These are phyloP conservation scores for Coelinius sp. DNA, from an alignment of 2,888 invertebrate genomes.

Conservation along the genomic window DNA sequence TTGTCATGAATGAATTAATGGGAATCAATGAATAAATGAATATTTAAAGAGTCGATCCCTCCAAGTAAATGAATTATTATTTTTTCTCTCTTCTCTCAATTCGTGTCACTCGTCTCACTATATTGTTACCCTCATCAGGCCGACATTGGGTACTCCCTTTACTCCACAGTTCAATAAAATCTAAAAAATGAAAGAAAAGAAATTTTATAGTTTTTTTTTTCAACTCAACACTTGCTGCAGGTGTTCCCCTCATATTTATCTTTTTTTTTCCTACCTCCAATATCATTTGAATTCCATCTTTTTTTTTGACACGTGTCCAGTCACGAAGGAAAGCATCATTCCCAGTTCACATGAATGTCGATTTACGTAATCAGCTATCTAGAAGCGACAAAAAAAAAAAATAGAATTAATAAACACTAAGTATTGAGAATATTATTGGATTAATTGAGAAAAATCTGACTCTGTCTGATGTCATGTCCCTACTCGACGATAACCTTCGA, in stretches of 20 bases:
- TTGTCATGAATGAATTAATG: slow-evolving; percentile 35
- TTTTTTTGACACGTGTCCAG: neutral
- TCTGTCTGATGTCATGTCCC: too few species aligned
- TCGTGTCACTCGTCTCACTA: slow-evolving; percentile 34
- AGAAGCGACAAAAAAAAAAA: too few species aligned
- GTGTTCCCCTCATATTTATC: slow-evolving; percentile 32
- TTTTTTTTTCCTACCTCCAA: slow-evolving; percentile 17
- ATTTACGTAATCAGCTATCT: slow-evolving; percentile 7
- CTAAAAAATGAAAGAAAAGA: neutral
- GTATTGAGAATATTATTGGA: too few species aligned
- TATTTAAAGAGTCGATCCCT: slow-evolving; percentile 33
- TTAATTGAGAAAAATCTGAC: too few species aligned
- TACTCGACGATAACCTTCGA: neutral
- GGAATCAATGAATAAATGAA: slow-evolving; percentile 50
- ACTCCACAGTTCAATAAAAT: neutral
- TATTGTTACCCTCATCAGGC: slow-evolving; percentile 59
- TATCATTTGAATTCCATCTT: slow-evolving; percentile 21
- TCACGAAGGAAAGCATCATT: slow-evolving; percentile 25
- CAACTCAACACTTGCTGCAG: slow-evolving; percentile 37
- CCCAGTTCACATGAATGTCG: neutral
- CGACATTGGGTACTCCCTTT: slow-evolving; percentile 42
- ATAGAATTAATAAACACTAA: too few species aligned
- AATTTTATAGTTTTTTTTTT: neutral
- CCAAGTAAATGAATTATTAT: slow-evolving; percentile 3
- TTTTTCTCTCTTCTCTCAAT: neutral